Evolutionary conservation across 2,888 invertebrate genomes (phyloP).

Genomic region (Acanthococcus lagerstroemiae): DNA sequence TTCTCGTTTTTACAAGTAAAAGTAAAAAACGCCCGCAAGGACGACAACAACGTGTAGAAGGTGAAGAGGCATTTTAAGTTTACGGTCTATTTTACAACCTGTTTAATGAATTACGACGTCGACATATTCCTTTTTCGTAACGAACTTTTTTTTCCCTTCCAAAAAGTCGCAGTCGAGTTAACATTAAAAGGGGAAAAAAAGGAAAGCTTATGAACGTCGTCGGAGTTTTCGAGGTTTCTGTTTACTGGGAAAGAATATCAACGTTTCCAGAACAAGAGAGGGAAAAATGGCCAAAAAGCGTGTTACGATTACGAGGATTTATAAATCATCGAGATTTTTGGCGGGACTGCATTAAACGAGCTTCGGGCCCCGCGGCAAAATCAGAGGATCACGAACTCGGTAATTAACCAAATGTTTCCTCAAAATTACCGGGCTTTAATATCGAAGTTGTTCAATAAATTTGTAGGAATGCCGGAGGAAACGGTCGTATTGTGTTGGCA

Average conservation of each 20-base stretch:
- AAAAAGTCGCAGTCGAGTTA: slow-evolving; percentile 3
- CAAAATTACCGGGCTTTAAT: too few species aligned
- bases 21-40: background rate
- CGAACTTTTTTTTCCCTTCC: background rate
- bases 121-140: slow-evolving; percentile 4
- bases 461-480: too few species aligned
- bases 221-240: background rate
- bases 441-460: too few species aligned
- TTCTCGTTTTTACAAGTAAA: background rate
- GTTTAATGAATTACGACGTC: slow-evolving; percentile 20
- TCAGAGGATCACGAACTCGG: too few species aligned
- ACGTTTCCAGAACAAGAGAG: background rate
- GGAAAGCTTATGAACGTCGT: slow-evolving; percentile 9
- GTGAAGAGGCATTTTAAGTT: slow-evolving; percentile 1
- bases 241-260: slow-evolving; percentile 3
- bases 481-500: too few species aligned
- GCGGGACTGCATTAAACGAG: too few species aligned
- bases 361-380: too few species aligned
- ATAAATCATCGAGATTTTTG: slow-evolving; percentile 2
- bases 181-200: slow-evolving; percentile 4
- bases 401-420: too few species aligned
- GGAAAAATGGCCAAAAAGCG: slow-evolving; percentile 4
- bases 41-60: background rate
- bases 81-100: slow-evolving; percentile 19
- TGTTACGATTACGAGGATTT: slow-evolving; percentile 5